Evolutionary conservation across 2,113 vertebrate species (phyloP).

Genomic region (Phocoena sinus): DNA sequence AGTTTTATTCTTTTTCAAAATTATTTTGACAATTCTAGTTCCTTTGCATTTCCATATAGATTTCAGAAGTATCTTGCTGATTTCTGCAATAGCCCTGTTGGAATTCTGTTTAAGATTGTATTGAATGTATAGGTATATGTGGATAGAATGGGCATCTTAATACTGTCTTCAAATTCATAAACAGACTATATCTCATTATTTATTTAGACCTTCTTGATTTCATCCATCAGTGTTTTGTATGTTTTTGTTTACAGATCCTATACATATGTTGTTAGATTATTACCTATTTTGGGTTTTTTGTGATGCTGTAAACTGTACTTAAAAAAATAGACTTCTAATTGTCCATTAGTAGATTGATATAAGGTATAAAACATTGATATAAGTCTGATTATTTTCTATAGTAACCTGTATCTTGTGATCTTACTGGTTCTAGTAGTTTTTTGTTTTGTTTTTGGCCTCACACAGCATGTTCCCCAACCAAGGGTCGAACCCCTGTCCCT

Average conservation of each 20-base stretch:
- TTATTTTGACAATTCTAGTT: neutral
- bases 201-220: neutral
- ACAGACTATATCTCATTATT: neutral
- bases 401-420: neutral
- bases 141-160: neutral
- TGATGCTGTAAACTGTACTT: neutral
- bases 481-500: no score
- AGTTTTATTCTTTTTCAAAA: neutral
- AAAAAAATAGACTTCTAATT: neutral
- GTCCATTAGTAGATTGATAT: neutral
- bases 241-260: neutral
- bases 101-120: neutral
- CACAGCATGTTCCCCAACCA: no score
- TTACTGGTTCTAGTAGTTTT: neutral
- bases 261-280: neutral
- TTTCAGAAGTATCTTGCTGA: neutral
- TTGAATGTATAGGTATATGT: neutral
- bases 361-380: neutral
- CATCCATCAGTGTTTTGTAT: neutral
- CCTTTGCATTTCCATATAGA: neutral
- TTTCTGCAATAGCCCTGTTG: neutral
- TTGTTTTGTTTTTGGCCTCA: neutral
- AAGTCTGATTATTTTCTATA: neutral
- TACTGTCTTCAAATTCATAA: neutral
- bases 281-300: neutral